Evolutionary conservation across 2,888 invertebrate genomes (phyloP).

Genomic region (Micoletzkya japonica): DNA sequence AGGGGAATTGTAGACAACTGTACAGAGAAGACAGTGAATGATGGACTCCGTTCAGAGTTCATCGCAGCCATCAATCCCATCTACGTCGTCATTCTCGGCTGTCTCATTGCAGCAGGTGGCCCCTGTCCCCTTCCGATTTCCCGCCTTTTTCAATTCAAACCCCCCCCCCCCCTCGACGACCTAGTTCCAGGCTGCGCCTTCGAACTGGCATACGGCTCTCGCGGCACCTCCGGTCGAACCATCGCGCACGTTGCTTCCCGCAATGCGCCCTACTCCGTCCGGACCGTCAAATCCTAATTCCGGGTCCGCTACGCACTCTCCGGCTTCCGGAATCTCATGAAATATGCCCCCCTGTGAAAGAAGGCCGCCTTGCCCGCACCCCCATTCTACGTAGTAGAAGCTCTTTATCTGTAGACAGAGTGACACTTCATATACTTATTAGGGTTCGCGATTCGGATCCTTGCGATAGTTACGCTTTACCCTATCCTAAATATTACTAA

Average conservation of each 20-base stretch:
- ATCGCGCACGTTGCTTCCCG: conserved; percentile 26
- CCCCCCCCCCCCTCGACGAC: background rate
- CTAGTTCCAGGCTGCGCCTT: conserved; percentile 31
- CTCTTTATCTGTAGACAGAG: too few species aligned
- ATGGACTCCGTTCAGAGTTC: conserved; percentile 28
- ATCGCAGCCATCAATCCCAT: conserved; percentile 34
- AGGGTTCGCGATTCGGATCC: too few species aligned
- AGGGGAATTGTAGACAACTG: too few species aligned
- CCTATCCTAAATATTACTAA: too few species aligned
- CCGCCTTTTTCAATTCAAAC: background rate
- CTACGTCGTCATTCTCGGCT: conserved; percentile 33
- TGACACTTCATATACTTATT: too few species aligned
- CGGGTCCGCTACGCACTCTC: background rate
- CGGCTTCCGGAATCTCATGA: background rate
- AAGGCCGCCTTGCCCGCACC: background rate
- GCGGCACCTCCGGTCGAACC: conserved; percentile 30
- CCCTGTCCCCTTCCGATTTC: background rate
- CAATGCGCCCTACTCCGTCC: conserved; percentile 26
- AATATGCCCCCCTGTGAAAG: background rate
- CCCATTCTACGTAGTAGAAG: conserved; percentile 5
- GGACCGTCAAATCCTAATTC: conserved; percentile 13
- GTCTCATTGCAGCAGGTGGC: conserved; percentile 31
- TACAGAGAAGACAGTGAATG: background rate
- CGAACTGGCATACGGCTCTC: conserved; percentile 34
- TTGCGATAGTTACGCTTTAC: too few species aligned